Evolutionary conservation across 2,888 invertebrate genomes (phyloP).

Genomic region (Dendrolimus pini): DNA sequence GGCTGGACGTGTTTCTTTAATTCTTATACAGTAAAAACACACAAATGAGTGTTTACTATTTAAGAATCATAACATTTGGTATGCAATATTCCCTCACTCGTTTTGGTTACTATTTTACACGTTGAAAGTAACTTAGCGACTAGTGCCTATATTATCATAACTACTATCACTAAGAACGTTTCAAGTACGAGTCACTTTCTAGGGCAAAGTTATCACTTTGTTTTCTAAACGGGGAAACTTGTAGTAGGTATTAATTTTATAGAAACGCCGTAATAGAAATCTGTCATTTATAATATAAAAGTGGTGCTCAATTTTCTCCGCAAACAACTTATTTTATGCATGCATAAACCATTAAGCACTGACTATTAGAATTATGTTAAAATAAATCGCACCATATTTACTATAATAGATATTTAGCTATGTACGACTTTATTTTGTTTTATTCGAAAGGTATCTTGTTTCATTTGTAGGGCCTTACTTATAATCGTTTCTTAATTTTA

Average conservation of each 20-base stretch:
- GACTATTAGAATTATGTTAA: background rate
- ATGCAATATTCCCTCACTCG: too few species aligned
- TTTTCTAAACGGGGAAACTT: conserved; percentile 26
- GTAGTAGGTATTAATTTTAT: conserved; percentile 43
- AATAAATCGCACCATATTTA: background rate
- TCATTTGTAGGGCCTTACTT: too few species aligned
- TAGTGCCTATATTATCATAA: background rate
- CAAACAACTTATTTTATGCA: conserved; percentile 11
- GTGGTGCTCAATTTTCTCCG: conserved; percentile 37
- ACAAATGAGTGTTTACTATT: too few species aligned
- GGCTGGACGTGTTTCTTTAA: too few species aligned
- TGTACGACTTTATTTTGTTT: too few species aligned
- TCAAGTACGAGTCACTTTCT: conserved; percentile 4
- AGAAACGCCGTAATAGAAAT: conserved; percentile 41
- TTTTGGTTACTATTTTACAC: background rate
- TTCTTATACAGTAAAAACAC: too few species aligned
- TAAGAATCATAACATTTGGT: too few species aligned
- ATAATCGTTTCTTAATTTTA: too few species aligned
- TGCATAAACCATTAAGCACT: background rate
- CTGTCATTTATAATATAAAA: conserved; percentile 24
- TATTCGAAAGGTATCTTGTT: too few species aligned
- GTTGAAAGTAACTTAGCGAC: background rate
- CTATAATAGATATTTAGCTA: too few species aligned
- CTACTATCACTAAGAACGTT: conserved; percentile 13
- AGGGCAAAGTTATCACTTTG: conserved; percentile 7